Evolutionary conservation across 1,140 invertebrate genomes (phyloP), one percentile per base, ranked within the genome.

Genomic region (Hirudo medicinalis): DNA sequence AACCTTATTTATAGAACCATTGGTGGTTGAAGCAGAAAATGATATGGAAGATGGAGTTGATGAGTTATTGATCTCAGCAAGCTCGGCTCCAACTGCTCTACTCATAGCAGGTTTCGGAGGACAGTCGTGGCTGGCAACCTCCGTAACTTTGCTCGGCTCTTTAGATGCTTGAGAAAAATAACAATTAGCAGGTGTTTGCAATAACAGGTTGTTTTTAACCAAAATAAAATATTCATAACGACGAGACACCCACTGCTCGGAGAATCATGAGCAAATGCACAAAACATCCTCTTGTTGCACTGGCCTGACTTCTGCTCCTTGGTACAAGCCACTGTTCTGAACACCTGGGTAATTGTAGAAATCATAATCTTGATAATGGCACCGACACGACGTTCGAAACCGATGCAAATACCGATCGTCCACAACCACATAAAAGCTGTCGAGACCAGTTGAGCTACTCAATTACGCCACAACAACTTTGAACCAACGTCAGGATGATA

Each of bases 261-360:
- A 68, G 29, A 36, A 25, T 68, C 90, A 83, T 99, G 95, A 76
- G 95, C 95, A 85, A 99, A 99, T 68, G 95, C 95, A 86, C 95
- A 99, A 84, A 99, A 99, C 69, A 95, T 90, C 76, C 94, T 94
- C 74, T 95, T 86, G 25, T 95, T 94, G 82, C 95, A 99, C 81
- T 94, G 97, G 54, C 91, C 91, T 40, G 92, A 92, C 80, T 96
- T 92, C 82, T 96, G 92, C 74, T 97, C 92, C 80, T 97, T 93
- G 83, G 97, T 96, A 83, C 94, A 97, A 85, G 97, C 97, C 66
- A 94, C 97, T 67, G 92, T 95, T 83, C 98, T 99, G 83, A 98
- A 99, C 77, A 99, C 98, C 86, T 84, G 78, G 20, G n/a, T 17
- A 40, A 40, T 32, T 15, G 57, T 63, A 20, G 29, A 63, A 63